Conservation (phyloP, 2,113 vertebrate species). For the Bagarius yarrelli region DNA sequence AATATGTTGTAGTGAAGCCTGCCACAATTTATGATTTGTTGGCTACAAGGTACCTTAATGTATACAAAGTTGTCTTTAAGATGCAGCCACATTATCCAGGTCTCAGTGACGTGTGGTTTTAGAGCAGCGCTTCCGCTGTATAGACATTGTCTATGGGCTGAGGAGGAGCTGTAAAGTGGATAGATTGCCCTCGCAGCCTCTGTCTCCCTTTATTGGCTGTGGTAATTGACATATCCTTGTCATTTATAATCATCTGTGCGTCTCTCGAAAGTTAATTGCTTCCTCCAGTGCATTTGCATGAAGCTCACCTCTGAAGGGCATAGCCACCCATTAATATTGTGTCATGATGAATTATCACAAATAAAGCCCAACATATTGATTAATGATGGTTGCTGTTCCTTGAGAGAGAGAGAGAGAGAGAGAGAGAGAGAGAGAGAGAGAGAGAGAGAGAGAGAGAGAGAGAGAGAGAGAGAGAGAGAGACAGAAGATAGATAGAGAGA, state of each 20-base stretch:
- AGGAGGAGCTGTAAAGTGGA: constrained; percentile 80
- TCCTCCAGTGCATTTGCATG: constrained; percentile 88
- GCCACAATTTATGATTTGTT: too few species aligned
- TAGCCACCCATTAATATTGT: constrained; percentile 90
- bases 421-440: constrained; percentile 10
- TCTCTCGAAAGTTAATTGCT: constrained; percentile 92
- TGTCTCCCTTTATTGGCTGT: constrained; percentile 84
- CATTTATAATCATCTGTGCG: constrained; percentile 91
- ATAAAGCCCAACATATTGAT: constrained; percentile 91
- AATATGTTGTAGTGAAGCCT: background rate
- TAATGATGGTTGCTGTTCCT: constrained; percentile 88
- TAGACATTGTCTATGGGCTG: constrained; percentile 40
- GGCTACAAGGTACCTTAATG: constrained; percentile 19
- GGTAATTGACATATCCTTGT: constrained; percentile 90
- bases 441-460: constrained; percentile 1
- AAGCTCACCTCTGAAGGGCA: constrained; percentile 92
- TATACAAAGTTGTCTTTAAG: constrained; percentile 32
- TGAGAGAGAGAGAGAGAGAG: constrained; percentile 31
- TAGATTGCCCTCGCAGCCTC: constrained; percentile 82
- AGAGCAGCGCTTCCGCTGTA: constrained; percentile 36
- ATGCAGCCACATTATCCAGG: constrained; percentile 25
- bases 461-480: background rate
- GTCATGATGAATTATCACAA: constrained; percentile 96
- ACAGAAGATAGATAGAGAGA: constrained; percentile 17
- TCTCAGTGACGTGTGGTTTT: constrained; percentile 36